Percentiles rank a stretch among this genome's conserved stretches.
phyloP scores from a whole-genome alignment of 2,113 vertebrate genomes.

The Phalacrocorax carbo region DNA sequence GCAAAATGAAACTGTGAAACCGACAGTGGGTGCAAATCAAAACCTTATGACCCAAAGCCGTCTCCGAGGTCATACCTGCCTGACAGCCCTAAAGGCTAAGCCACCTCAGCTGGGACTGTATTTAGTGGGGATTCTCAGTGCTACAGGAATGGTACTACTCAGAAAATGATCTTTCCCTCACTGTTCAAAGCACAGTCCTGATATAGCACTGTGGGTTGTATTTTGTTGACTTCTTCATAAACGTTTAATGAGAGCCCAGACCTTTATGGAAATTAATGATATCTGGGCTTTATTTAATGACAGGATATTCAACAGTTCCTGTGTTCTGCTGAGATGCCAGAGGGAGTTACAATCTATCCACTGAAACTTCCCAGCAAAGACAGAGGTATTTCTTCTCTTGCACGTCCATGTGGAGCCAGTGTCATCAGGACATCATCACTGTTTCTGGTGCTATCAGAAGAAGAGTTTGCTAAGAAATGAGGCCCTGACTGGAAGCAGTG shows the following conservation, averaged over 20 bases:
- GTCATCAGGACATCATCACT: background rate
- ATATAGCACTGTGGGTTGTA: too few relatives aligned
- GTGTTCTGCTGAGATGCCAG: background rate
- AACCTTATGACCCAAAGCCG: background rate
- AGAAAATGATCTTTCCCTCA: background rate
- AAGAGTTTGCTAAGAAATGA: background rate
- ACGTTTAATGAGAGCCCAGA: background rate
- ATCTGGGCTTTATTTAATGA: background rate
- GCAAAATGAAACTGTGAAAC: background rate
- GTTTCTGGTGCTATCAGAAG: background rate
- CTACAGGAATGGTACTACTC: background rate
- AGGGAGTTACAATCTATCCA: background rate
- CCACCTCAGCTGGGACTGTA: background rate
- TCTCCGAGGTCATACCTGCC: too few relatives aligned
- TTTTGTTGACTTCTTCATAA: background rate
- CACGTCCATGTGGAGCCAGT: background rate
- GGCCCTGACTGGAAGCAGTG: background rate
- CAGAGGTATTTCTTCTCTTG: background rate
- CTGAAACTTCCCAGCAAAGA: background rate
- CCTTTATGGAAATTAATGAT: background rate
- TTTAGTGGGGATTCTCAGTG: background rate
- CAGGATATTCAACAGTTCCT: background rate
- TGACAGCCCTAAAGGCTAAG: background rate
- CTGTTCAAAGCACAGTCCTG: background rate
- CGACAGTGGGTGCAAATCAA: background rate